These are phyloP conservation scores for Platysternon megacephalum DNA, from an alignment of 2,113 vertebrate species.

Conservation along the genomic window DNA sequence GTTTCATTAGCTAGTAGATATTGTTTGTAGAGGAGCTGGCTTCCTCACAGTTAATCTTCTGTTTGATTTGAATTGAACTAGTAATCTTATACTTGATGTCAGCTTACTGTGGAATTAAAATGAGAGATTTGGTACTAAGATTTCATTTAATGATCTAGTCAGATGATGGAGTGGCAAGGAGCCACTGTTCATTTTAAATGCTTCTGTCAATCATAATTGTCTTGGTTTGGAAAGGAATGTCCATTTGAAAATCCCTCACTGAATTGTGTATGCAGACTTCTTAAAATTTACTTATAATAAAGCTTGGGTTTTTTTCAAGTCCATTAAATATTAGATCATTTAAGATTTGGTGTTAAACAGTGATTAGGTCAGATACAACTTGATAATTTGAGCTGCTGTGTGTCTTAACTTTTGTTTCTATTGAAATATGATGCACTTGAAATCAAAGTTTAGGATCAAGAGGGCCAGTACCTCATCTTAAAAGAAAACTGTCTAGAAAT, in stretches of 20 bases:
- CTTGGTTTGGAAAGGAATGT: not conserved
- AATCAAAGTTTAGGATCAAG: not conserved
- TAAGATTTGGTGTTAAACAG: not conserved
- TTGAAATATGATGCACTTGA: not conserved
- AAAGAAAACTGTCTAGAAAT: not conserved
- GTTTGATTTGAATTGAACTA: not conserved
- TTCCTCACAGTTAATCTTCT: not conserved
- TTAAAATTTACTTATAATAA: constrained; percentile 43
- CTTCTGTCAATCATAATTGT: not conserved
- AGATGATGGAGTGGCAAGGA: not conserved
- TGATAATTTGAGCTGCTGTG: not conserved
- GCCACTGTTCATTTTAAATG: not conserved
- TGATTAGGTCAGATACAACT: not conserved
- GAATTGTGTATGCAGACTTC: not conserved
- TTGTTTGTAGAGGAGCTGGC: not conserved
- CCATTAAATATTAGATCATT: not conserved
- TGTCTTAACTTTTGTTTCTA: not conserved
- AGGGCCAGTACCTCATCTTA: not conserved
- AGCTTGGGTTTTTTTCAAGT: not conserved
- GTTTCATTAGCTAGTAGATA: not conserved
- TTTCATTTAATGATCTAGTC: not conserved
- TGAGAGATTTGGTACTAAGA: not conserved
- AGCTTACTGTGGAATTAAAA: not conserved
- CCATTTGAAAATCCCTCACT: not conserved
- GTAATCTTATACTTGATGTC: not conserved